Base-by-base conservation (phyloP, 1,140 invertebrate species). In the Triops longicaudatus region DNA sequence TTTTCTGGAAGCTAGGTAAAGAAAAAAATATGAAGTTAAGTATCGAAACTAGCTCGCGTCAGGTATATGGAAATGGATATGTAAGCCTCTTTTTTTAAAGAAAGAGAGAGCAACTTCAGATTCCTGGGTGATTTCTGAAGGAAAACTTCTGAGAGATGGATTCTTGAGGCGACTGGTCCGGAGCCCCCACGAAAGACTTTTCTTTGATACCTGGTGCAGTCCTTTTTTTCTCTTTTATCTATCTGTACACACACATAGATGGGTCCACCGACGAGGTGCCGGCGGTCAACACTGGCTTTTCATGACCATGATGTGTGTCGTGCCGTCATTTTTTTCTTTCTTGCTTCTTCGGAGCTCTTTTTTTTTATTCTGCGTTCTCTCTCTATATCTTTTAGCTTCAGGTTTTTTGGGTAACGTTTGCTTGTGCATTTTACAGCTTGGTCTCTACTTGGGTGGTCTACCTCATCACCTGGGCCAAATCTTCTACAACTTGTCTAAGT, bases 261-360 rank as follows among this genome's bases (percentile, higher is more conserved):
- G 50, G 50, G 50, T 63, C 50, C 50, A 63, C 50, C 50, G 50
- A 63, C 14, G 50, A 63, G 50, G 50, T 63, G 50, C 50, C 50
- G 50, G 50, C 50, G 50, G 50, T 63, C 50, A 63, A 63, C 50
- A 63, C 50, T 63, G 50, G 22, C 50, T 63, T 63, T 63, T 63
- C 50, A 63, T 22, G 50, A 63, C 50, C 50, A 63, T 63, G 50
- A 63, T 63, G n/a, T n/a, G 50, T 63, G 50, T 63, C 50, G 50
- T 63, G 50, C 50, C 50, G 50, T 63, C n/a, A 63, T 63, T 63
- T 63, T 63, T 63, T 63, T 63, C 31, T 37, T 37, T 37, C 31
- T 37, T 37, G 31, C 31, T 37, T 37, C 31, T 63, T 14, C 14
- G 14, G 44, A 63, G 44, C 44, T 63, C 44, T 63, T 63, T 63